Conservation (phyloP, 2,113 vertebrate species). For the Carettochelys insculpta region DNA sequence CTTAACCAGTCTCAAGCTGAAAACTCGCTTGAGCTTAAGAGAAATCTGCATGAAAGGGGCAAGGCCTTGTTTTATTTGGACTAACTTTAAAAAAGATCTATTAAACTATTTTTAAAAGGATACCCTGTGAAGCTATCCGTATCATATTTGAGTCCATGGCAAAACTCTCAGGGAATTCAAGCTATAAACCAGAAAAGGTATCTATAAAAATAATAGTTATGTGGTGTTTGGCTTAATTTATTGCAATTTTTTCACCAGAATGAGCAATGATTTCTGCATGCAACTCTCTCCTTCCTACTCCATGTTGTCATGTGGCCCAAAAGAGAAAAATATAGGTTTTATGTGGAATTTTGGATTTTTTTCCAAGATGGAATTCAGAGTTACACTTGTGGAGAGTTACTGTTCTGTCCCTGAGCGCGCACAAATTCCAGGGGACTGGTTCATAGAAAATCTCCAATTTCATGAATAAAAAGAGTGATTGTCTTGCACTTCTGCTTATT, state of each 20-base stretch:
- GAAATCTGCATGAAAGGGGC: background rate
- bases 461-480: background rate
- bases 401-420: background rate
- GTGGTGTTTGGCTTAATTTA: background rate
- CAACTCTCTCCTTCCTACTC: fast-evolving
- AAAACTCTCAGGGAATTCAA: background rate
- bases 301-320: background rate
- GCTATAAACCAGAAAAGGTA: background rate
- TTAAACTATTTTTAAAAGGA: background rate
- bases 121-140: background rate
- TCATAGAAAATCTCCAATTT: background rate
- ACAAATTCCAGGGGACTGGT: background rate
- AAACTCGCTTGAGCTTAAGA: background rate
- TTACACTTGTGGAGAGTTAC: background rate
- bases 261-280: background rate
- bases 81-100: background rate
- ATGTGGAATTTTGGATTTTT: background rate
- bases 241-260: background rate
- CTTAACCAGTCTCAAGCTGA: background rate
- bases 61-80: background rate
- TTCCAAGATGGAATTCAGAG: background rate
- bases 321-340: background rate
- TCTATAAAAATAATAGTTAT: background rate
- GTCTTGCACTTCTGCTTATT: slow-evolving; percentile 8
- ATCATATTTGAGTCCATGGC: background rate